Base-by-base conservation (phyloP, 2,888 invertebrate species). In the Oxystoma pomonae region DNA sequence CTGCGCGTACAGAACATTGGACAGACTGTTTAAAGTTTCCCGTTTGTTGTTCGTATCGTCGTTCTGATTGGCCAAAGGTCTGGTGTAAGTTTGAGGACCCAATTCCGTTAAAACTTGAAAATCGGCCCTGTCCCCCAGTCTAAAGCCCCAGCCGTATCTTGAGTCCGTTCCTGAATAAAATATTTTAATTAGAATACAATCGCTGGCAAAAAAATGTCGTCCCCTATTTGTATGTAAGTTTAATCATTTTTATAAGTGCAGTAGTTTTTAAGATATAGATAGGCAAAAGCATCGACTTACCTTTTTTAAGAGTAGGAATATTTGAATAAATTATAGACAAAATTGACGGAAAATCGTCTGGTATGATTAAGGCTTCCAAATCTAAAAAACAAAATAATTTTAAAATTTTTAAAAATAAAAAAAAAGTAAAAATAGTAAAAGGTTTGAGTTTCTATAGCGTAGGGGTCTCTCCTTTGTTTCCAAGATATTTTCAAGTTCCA, bases 271-370 rank as follows among this genome's bases (percentile, higher is more conserved):
- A n/a, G n/a, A n/a, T n/a, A n/a, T n/a, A n/a, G n/a, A n/a, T n/a
- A n/a, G n/a, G n/a, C n/a, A n/a, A n/a, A n/a, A n/a, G n/a, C n/a
- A n/a, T n/a, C n/a, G 50, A 35, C 68, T 78, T 83, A 90, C 92
- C 93, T 87, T 92, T 93, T 74, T 90, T 90, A 9, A 93, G 86
- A 0, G 91, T 91, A 2, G 93, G 92, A 66, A 93, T 91, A 73
- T 92, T 92, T 7, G 92, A 91, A 77, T 92, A 93, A 0, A 92
- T 86, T 1, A 93, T 83, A 0, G 92, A 92, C 5, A 93, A 80
- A 22, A 92, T 76, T 0, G 92, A 90, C 0, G 92, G 91, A 58
- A 93, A 71, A 78, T 93, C 92, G 74, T 92, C 90, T 0, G 93
- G 92, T 22, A 93, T 85, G 70, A 93, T 88, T 18, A 92, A 80